Conservation (phyloP, 2,113 vertebrate genomes). For the Caloenas nicobarica region DNA sequence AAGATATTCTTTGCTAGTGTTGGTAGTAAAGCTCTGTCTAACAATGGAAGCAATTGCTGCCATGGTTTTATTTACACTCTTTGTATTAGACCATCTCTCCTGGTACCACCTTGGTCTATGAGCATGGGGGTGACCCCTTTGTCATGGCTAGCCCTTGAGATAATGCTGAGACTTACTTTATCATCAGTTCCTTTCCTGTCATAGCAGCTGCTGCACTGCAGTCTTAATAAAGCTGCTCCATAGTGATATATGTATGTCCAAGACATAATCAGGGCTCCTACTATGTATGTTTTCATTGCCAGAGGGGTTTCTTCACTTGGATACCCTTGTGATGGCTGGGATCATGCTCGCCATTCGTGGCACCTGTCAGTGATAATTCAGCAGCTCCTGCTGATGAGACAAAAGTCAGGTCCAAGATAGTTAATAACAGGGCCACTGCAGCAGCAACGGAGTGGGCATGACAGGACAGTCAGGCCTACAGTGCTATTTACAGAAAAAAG, state of each 20-base stretch:
- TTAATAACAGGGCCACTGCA: neutral
- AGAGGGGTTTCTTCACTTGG: neutral
- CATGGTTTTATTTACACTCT: neutral
- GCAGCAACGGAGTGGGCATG: neutral
- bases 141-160: neutral
- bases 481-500: neutral
- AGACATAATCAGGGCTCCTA: neutral
- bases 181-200: neutral
- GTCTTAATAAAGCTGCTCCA: slow-evolving; percentile 29
- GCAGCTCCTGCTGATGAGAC: neutral
- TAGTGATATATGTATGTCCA: neutral
- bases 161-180: neutral
- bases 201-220: neutral
- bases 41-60: neutral
- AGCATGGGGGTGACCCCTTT: neutral
- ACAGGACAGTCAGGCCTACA: neutral
- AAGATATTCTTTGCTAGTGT: neutral
- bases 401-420: neutral
- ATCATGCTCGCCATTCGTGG: neutral
- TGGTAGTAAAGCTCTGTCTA: neutral
- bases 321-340: neutral
- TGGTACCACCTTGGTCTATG: neutral
- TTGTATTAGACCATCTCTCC: neutral
- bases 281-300: neutral
- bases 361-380: slow-evolving; percentile 22